Percentiles rank a stretch among this genome's conserved stretches.
These are phyloP conservation scores for Anorthoa munda DNA, from an alignment of 2,888 invertebrate species.

Conservation along the genomic window DNA sequence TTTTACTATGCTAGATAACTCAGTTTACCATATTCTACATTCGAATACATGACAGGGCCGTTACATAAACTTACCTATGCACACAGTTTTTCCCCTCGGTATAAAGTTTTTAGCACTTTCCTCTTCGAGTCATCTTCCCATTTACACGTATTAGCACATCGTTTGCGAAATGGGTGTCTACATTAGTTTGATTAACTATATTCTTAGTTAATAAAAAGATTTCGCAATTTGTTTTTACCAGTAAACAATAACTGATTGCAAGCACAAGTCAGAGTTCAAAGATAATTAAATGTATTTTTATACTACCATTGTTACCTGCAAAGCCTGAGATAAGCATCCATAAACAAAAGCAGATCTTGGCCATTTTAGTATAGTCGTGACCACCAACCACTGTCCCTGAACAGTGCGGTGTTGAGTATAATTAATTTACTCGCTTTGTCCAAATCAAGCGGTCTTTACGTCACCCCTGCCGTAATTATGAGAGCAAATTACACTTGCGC, in stretches of 20 bases:
- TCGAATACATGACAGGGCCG: neutral
- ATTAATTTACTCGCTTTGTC: constrained; percentile 53
- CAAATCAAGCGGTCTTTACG: constrained; percentile 59
- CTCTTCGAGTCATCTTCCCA: neutral
- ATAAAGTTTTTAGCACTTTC: neutral
- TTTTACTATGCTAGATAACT: neutral
- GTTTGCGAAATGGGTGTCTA: neutral
- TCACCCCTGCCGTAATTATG: constrained; percentile 64
- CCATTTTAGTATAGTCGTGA: constrained; percentile 58
- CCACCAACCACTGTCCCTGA: constrained; percentile 73
- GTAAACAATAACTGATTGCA: constrained; percentile 28
- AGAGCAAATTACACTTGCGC: constrained; percentile 63
- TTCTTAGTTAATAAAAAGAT: neutral
- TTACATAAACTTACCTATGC: too few relatives aligned
- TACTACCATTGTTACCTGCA: constrained; percentile 4
- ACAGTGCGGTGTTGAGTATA: constrained; percentile 58
- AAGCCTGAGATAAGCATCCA: constrained; percentile 16
- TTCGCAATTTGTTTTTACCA: neutral
- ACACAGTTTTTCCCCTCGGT: neutral
- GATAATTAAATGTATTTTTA: constrained; percentile 14
- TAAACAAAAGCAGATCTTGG: constrained; percentile 22
- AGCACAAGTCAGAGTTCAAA: constrained; percentile 37
- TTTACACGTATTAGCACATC: too few relatives aligned
- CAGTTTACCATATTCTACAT: neutral
- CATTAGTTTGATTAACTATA: neutral